Percentiles rank a stretch among this genome's conserved stretches.
Conservation (phyloP, 2,113 vertebrate species). For the Pampusana beccarii region DNA sequence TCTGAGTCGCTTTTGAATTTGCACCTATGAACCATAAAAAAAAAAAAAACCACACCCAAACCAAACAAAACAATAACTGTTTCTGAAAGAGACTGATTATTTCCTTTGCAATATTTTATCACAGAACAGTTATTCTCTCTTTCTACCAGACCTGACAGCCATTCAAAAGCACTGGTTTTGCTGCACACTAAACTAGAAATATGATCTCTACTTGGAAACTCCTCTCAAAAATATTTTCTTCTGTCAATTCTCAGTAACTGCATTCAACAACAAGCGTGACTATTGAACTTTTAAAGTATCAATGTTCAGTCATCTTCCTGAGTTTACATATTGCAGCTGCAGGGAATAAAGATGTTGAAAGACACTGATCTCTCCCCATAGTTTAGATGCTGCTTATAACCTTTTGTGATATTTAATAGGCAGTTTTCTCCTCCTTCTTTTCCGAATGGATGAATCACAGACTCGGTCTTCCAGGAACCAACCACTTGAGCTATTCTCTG, state of each 20-base stretch:
- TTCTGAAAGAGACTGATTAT: constrained; percentile 36
- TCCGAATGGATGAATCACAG: constrained; percentile 51
- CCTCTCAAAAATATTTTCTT: constrained; percentile 38
- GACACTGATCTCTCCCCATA: not conserved
- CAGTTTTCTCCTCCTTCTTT: constrained; percentile 22
- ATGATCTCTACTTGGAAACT: constrained; percentile 33
- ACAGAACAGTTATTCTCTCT: not conserved
- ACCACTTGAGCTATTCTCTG: constrained; percentile 22
- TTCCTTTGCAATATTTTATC: constrained; percentile 35
- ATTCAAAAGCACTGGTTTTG: not conserved
- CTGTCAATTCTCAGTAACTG: constrained; percentile 35
- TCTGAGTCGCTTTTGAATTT: constrained; percentile 21
- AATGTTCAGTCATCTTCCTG: not conserved
- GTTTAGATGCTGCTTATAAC: not conserved
- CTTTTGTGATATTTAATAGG: constrained; percentile 44
- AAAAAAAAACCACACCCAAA: not conserved
- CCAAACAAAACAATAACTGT: not conserved
- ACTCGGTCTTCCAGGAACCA: constrained; percentile 29
- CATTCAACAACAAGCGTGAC: constrained; percentile 6
- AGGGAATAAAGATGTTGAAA: constrained; percentile 10
- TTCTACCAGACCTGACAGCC: constrained; percentile 13
- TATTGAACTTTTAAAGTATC: constrained; percentile 35
- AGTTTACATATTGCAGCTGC: constrained; percentile 41
- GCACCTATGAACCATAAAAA: constrained; percentile 37
- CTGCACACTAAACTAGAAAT: constrained; percentile 31